Evolutionary conservation across 2,797 vertebrate genomes (phyloP), one percentile per base, ranked within the genome.

Genomic region (Smutsia gigantea): DNA sequence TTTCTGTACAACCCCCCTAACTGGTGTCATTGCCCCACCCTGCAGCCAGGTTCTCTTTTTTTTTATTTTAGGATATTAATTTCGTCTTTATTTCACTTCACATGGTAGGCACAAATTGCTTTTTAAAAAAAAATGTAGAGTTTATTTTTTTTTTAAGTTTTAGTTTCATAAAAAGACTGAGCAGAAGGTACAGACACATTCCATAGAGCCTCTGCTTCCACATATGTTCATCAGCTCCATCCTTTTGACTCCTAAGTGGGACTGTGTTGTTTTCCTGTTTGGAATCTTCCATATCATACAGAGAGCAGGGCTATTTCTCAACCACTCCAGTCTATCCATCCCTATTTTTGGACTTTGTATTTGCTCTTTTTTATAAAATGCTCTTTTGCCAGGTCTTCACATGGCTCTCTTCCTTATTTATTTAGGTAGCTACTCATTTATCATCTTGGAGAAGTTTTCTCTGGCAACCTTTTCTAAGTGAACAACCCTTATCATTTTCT

Each of bases 31-130:
- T 64, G 12, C 8, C 69, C 23, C 51, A 31, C 6, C 19, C 1
- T 63, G 66, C 27, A 31, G 42, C 37, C 49, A 85, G 49, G 42
- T 49, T 25, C 83, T 39, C 27, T 75, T 21, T 53, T 82, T 63
- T 42, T 64, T 27, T 37, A 7, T 49, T 64, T 23, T 42, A 71
- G 5, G 17, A 61, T 37, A 31, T 42, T 55, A 85, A 55, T 49
- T 81, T 17, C 27, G 15, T 55, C 55, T 93, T 53, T 74, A 23
- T 88, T 77, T 83, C 13, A 64, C 21, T 64, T 87, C 31, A 37
- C 53, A 23, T 34, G 53, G 84, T 66, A 64, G 46, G 11, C 21
- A 37, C 8, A 5, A 27, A 63, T 25, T 9, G 1, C 57, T 37
- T 61, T 87, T 34, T 15, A 29, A 72, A 89, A 75, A 39, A 39